A percentile compares a stretch with the other conserved stretches of the same genome.
These are phyloP conservation scores for Phyto melanocephala DNA, from an alignment of 2,888 invertebrate genomes.

Conservation along the genomic window DNA sequence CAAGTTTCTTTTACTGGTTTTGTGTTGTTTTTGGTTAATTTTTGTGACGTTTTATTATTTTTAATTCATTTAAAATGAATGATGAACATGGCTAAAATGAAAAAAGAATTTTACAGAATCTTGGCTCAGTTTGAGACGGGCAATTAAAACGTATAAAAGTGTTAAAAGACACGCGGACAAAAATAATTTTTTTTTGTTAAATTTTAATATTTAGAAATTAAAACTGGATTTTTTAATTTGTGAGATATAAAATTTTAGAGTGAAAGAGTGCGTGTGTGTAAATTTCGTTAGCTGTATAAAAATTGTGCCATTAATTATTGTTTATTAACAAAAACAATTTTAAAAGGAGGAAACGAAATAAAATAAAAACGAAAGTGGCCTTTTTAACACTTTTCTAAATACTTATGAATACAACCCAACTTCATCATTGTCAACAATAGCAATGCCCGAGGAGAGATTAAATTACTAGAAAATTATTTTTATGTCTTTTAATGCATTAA, in stretches of 20 bases:
- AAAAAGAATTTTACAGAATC: constrained; percentile 44
- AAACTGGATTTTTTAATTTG: constrained; percentile 50
- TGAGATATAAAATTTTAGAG: neutral
- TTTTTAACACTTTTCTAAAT: neutral
- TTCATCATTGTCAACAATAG: neutral
- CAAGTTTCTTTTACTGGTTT: constrained; percentile 32
- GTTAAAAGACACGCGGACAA: constrained; percentile 35
- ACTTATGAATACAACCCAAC: neutral
- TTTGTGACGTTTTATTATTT: constrained; percentile 28
- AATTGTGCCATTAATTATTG: constrained; percentile 48
- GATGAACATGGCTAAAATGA: constrained; percentile 50
- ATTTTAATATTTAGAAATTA: constrained; percentile 14
- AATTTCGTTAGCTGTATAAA: neutral
- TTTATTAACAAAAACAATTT: constrained; percentile 16
- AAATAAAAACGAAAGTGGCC: constrained; percentile 37
- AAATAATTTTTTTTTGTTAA: neutral
- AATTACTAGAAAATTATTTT: constrained; percentile 1
- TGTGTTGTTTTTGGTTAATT: constrained; percentile 25
- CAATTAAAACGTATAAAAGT: constrained; percentile 41
- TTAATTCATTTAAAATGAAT: constrained; percentile 24
- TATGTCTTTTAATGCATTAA: neutral
- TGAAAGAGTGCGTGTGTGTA: constrained; percentile 13
- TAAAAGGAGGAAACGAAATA: neutral
- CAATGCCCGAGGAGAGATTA: constrained; percentile 16
- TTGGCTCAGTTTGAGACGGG: constrained; percentile 51